These are phyloP conservation scores for Zophobas morio DNA, from an alignment of 1,140 invertebrate genomes.

Conservation along the genomic window DNA sequence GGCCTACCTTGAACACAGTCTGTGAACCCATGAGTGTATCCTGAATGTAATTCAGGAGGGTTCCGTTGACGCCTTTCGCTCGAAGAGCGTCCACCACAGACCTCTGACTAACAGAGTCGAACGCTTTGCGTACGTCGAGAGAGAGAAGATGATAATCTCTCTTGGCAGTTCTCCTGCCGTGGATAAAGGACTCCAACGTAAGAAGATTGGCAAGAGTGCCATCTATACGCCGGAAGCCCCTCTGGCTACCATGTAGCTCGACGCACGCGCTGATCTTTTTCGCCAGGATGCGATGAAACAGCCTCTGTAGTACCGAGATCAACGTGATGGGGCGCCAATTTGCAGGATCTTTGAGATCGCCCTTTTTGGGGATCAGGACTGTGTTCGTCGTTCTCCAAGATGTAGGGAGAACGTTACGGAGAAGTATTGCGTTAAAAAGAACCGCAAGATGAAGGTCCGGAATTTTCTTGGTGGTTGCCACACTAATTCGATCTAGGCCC, in stretches of 20 bases:
- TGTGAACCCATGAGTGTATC: background rate
- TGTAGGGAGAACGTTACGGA: background rate
- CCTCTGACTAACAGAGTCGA: constrained; percentile 62
- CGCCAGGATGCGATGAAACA: constrained; percentile 58
- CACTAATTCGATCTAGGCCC: constrained; percentile 50
- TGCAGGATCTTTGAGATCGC: constrained; percentile 3
- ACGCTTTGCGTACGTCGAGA: constrained; percentile 63
- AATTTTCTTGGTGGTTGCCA: constrained; percentile 14
- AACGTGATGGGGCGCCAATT: constrained; percentile 54
- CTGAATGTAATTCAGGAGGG: background rate
- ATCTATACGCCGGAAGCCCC: constrained; percentile 62
- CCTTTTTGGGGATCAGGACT: constrained; percentile 45
- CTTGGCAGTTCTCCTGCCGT: constrained; percentile 58
- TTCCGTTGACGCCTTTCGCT: constrained; percentile 53
- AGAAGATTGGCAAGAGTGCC: constrained; percentile 63
- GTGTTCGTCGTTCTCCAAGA: constrained; percentile 31
- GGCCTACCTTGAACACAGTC: background rate
- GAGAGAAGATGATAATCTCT: constrained; percentile 62
- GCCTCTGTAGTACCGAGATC: constrained; percentile 14
- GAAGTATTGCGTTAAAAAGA: constrained; percentile 45
- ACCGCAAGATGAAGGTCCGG: background rate
- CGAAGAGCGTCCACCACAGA: constrained; percentile 56
- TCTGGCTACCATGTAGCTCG: constrained; percentile 59
- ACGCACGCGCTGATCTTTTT: constrained; percentile 59
- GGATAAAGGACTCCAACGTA: constrained; percentile 61